Base-by-base conservation (phyloP, 2,888 invertebrate genomes). In the Synanthedon formicaeformis region DNA sequence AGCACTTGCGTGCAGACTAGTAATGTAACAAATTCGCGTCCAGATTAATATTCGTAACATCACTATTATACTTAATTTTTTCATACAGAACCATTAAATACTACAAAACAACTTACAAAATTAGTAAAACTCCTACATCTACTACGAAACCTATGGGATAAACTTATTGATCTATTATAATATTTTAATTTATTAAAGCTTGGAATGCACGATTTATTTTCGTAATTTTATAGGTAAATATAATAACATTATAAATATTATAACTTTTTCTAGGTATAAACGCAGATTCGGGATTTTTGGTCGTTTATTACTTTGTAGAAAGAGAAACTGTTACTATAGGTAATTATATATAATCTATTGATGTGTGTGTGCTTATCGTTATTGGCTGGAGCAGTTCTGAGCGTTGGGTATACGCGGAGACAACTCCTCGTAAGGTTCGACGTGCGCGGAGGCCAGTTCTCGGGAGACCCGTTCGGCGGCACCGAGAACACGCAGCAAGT, bases 391-490 rank as follows among this genome's bases (percentile, higher is more conserved):
- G 73, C 92, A 92, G 71, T 92, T 92, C 62, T 88, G 88, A 50
- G 88, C 82, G 56, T 90, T 91, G 57, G 89, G 84, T 40, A 89
- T 77, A 58, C 90, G 85, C 1, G 91, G 90, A 13, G 89, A 83
- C 8, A 90, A 90, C 69, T 93, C 93, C 73, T 94, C 94, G 69
- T 91, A 93, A 0, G 94, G 94, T 40, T 90, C 89, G 3, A 93
- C 89, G 56, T 92, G 92, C 1, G 92, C 92, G 49, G 90, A 84
- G 57, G 91, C 91, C 69, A 93, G 90, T 53, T 92, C 92, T 56
- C 92, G 91, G 27, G 94, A 88, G n/a, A 94, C 89, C 64, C 89
- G 89, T 71, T 94, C 94, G 1, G 93, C 94, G 40, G 91, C 90
- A 54, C 84, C 83, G 70, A 92, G 83, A 27, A 94, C 94, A 48